Evolutionary conservation across 2,888 invertebrate genomes (phyloP).

Genomic region (Calameuta filiformis): DNA sequence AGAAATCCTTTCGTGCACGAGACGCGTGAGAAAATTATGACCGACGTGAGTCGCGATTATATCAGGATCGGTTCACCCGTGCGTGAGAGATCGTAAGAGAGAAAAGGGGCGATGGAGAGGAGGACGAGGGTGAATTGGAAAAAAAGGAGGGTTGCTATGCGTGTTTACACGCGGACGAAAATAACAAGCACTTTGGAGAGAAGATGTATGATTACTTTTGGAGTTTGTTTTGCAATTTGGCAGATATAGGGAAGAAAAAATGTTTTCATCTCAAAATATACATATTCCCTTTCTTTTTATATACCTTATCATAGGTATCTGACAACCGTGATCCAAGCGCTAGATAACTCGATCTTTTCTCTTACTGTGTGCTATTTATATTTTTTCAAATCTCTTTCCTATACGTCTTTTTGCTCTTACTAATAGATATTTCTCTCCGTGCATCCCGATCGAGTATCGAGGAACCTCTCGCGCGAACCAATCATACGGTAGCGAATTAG

Average conservation of each 20-base stretch:
- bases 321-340: background rate
- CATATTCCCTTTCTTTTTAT: background rate
- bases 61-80: background rate
- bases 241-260: background rate
- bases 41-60: background rate
- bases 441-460: background rate
- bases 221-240: background rate
- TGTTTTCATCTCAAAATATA: background rate
- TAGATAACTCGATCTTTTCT: background rate
- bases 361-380: background rate
- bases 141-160: background rate
- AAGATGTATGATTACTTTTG: background rate
- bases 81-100: slow-evolving; percentile 13
- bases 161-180: background rate
- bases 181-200: background rate
- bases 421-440: background rate
- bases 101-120: background rate
- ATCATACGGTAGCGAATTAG: background rate
- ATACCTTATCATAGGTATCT: background rate
- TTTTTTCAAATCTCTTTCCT: too few relatives aligned
- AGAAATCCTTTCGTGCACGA: slow-evolving; percentile 15
- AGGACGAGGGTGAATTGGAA: slow-evolving; percentile 14
- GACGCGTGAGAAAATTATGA: slow-evolving; percentile 12
- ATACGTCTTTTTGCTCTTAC: background rate
- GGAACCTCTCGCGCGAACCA: background rate